Evolutionary conservation across 1,140 invertebrate genomes (phyloP), one percentile per base, ranked within the genome.

Genomic region (Bombus superbus): DNA sequence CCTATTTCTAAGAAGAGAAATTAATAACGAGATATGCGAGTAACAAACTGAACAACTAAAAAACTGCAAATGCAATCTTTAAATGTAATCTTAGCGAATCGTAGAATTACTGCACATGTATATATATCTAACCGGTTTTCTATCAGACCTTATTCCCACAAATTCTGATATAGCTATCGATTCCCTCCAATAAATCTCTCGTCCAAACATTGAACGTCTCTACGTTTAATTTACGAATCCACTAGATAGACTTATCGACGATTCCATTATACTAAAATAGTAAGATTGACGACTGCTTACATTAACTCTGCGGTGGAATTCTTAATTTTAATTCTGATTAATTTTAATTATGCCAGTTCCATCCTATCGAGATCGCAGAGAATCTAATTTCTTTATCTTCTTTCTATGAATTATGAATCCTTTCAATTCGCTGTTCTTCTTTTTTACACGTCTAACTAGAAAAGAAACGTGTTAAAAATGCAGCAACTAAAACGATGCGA

Each of bases 161-260:
- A 78, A 78, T 66, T 66, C 76, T 78, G 62, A 78, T 78, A 64
- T 32, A 42, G 40, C 76, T 32, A 78, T 78, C 59, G 76, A 66
- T 66, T 64, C n/a, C n/a, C 5, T 13, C 40, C 62, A 28, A 78
- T 78, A 78, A 78, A 78, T 78, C 59, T 66, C 32, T 32, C 44
- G 10, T 66, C n/a, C 40, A 66, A 66, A 78, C 76, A 44, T 44
- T 15, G 62, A 79, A 79, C 40, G 62, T 79, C 76, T 38, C 47
- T 44, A 8, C 35, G 62, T 79, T 79, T 78, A 79, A 79, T 79
- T 79, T 62, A 66, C 76, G 76, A 79, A 79, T 44, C 62, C 42
- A 11, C 22, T 13, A 22, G 40, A 66, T 66, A 78, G 40, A 78
- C n/a, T 66, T 66, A 66, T 40, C 59, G 40, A 3, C 76, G n/a